Base-by-base conservation (phyloP, 1,140 invertebrate species). In the Pogonus chalceus region DNA sequence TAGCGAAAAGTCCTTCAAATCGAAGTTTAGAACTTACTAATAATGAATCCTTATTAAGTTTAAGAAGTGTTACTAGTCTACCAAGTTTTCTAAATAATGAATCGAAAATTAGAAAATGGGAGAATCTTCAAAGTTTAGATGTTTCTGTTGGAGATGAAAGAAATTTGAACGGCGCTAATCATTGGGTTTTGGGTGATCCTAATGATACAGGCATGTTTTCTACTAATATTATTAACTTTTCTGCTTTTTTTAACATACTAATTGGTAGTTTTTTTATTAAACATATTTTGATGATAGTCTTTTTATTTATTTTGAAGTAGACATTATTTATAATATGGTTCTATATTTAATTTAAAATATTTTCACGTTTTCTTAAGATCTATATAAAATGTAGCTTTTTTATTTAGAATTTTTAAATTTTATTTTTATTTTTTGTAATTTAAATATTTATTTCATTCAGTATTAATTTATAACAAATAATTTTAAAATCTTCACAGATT, bases 171-270 rank as follows among this genome's bases (percentile, higher is more conserved):
- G 4, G 20, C 14, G 57, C 48, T 46, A 61, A 53, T 56, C 56
- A 52, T 60, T 64, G 62, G 65, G 57, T 64, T 26, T 46, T 58
- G 58, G 63, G 61, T 59, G 65, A 62, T 53, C 35, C 26, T 56
- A 60, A 58, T 56, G 62, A 68, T 55, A 59, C 65, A 68, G 66
- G 66, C 66, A 68, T 65, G 66, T 68, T 60, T 14, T 20, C 49
- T 56, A 56, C 46, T 49, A 49, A 39, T 46, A 22, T 12, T 47
- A 18, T 48, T 35, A 39, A 12, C 23, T 20, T 1, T 52, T 52
- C 23, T 24, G 7, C n/a, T 26, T 46, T 20, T 46, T 46, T 46
- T 9, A 16, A 10, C 14, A 14, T 14, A 31, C 26, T 31, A 31
- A 31, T 31, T n/a, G n/a, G n/a, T n/a, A n/a, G n/a, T n/a, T n/a